Conservation (phyloP, 2,797 vertebrate genomes). For the Aplochiton taeniatus region DNA sequence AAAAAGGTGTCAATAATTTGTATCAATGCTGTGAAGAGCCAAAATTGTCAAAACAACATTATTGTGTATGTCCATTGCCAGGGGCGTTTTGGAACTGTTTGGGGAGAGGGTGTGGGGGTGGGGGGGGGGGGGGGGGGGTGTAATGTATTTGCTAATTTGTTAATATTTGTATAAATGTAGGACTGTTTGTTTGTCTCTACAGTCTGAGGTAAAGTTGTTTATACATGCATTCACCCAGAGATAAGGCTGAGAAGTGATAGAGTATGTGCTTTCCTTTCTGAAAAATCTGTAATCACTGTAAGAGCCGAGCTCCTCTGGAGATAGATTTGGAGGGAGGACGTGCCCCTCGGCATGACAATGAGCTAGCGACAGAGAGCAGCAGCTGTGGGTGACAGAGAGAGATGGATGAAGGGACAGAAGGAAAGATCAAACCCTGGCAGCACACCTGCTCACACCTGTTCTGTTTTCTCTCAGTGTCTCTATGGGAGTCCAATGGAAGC, state of each 20-base stretch:
- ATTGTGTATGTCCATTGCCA: no score
- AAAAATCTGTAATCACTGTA: slow-evolving; percentile 55
- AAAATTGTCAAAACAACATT: no score
- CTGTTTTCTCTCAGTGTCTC: slow-evolving; percentile 37
- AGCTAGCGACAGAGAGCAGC: slow-evolving; percentile 46
- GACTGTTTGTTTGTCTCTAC: neutral
- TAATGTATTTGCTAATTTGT: neutral
- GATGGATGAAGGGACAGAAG: slow-evolving; percentile 51
- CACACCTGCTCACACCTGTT: slow-evolving; percentile 68
- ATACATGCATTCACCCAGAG: slow-evolving; percentile 3
- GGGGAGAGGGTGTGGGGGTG: neutral
- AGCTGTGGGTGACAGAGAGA: slow-evolving; percentile 63
- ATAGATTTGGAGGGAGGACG: slow-evolving; percentile 52
- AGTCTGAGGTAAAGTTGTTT: neutral
- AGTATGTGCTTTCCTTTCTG: slow-evolving; percentile 20
- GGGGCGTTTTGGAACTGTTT: neutral
- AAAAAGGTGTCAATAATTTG: no score
- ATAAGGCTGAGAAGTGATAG: slow-evolving; percentile 19
- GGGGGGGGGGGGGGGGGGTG: neutral
- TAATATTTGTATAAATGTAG: neutral
- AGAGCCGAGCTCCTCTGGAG: slow-evolving; percentile 47
- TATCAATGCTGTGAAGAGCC: no score
- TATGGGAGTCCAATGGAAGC: slow-evolving; percentile 25
- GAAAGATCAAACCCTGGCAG: slow-evolving; percentile 53
- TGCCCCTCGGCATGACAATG: slow-evolving; percentile 66